Base-by-base conservation (phyloP, 1,140 invertebrate genomes). In the Philaenus spumarius region DNA sequence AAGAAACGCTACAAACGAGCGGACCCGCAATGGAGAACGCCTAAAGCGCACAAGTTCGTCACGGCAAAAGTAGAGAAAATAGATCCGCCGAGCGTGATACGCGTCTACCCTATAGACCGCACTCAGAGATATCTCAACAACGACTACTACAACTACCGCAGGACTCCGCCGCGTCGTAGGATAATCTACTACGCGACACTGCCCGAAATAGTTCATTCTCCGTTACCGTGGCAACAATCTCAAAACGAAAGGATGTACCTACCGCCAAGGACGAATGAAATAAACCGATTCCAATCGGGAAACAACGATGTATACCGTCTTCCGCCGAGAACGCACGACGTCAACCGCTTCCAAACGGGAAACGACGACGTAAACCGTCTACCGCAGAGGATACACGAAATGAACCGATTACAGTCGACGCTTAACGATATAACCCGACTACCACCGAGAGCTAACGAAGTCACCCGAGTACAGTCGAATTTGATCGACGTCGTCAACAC, bases 131-230 rank as follows among this genome's bases (percentile, higher is more conserved):
- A 35, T 2, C 7, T 50, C 12, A 17, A 40, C 9, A 48, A 43
- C 4, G 37, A 59, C 17, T 43, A 23, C 34, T 63, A 43, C 30
- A 47, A 42, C 9, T 15, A 26, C 17, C 35, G 43, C 6, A 19
- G 39, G 1, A 22, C 19, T 48, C 19, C 43, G 22, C 50, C 58
- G 1, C 55, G 43, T 0, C 73, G 70, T 43, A 67, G 76, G 46
- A 76, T 78, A 14, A 74, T 78, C 39, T 78, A 78, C 52, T 78
- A 77, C 35, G 75, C 75, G 0, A 75, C 71, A 0, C 58, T 78
- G 1, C 76, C 76, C 3, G 76, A 78, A 55, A 61, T 78, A 19
- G 70, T 73, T 1, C 63, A 75, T 2, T 72, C 75, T 58, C 73
- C 75, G 1, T 66, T 72, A 1, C 72, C 74, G 43, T 60, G 52